A percentile compares a stretch with the other conserved stretches of the same genome.
Conservation (phyloP, 2,113 vertebrate species). For the Agapornis roseicollis region DNA sequence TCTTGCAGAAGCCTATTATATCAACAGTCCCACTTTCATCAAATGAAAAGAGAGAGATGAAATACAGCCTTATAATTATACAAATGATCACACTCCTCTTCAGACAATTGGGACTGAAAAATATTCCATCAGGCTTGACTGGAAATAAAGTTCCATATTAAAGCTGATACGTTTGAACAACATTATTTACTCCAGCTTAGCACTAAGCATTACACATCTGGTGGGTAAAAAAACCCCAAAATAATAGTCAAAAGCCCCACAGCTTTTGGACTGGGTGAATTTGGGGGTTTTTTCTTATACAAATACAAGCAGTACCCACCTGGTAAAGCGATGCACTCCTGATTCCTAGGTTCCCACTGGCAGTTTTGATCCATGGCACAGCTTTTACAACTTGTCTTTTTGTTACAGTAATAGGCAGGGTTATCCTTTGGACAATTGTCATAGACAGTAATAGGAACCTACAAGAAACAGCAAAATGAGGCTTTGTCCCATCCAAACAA, state of each 20-base stretch:
- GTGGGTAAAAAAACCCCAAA: neutral
- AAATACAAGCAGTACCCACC: slow-evolving; percentile 67
- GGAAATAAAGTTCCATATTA: neutral
- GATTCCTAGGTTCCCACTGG: slow-evolving; percentile 95
- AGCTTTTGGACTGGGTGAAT: neutral
- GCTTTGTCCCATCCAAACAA: neutral
- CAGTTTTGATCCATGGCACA: slow-evolving; percentile 96
- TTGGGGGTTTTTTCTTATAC: neutral
- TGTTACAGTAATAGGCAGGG: slow-evolving; percentile 91
- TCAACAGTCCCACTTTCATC: slow-evolving; percentile 25
- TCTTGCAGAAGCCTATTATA: slow-evolving; percentile 11
- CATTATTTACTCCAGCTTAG: neutral
- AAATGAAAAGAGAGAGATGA: slow-evolving; percentile 9
- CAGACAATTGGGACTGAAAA: neutral
- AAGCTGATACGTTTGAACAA: neutral
- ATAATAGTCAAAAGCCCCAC: accelerated
- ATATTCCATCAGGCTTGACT: neutral
- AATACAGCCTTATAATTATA: slow-evolving; percentile 27
- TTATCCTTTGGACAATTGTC: slow-evolving; percentile 90
- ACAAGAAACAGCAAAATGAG: slow-evolving; percentile 22
- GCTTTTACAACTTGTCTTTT: slow-evolving; percentile 97
- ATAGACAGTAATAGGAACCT: slow-evolving; percentile 82
- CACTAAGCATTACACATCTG: neutral
- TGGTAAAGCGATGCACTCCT: slow-evolving; percentile 92
- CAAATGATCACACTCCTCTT: neutral